Evolutionary conservation across 2,113 vertebrate genomes (phyloP), one percentile per base, ranked within the genome.

Genomic region (Syrmaticus mikado): DNA sequence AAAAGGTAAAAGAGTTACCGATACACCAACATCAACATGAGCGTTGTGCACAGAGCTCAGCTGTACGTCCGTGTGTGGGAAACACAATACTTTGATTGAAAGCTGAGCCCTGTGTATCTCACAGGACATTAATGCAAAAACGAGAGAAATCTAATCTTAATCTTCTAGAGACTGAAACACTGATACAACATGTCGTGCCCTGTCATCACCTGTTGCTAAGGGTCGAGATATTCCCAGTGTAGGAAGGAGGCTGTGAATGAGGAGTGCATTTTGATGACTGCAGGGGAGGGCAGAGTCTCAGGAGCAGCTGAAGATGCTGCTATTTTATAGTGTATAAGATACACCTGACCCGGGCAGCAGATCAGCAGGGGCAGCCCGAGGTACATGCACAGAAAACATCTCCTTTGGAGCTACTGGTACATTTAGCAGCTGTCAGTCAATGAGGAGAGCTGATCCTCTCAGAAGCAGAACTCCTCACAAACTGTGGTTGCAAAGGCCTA

Each of bases 151-250:
- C 76, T 79, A 86, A 62, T 75, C 85, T 84, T 86, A 75, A 82
- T 86, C 82, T 94, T 88, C 73, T 28, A 13, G 92, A 88, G 87
- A 50, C 76, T 21, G 77, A 78, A 90, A 82, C 90, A 88, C 62
- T 34, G 94, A 58, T 95, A 87, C 10, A 94, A 62, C 87, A 62
- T 91, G 91, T 90, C 93, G 22, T 75, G 93, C 85, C 90, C 93
- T 94, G 94, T 86, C 91, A 85, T 81, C 95, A 96, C 94, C 93
- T 95, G 94, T 92, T 94, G 95, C 94, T 86, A 43, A 78, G 95
- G 85, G 94, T 6, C 81, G 92, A 91, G 85, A 72, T 84, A 92
- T 78, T 89, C 91, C 91, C 91, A 41, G 81, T 70, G 94, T 57
- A 1, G 2, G 89, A 57, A 72, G 89, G 52, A 94, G 93, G 5